These are phyloP conservation scores for Pherbina coryleti DNA, from an alignment of 2,888 invertebrate genomes.

Conservation along the genomic window DNA sequence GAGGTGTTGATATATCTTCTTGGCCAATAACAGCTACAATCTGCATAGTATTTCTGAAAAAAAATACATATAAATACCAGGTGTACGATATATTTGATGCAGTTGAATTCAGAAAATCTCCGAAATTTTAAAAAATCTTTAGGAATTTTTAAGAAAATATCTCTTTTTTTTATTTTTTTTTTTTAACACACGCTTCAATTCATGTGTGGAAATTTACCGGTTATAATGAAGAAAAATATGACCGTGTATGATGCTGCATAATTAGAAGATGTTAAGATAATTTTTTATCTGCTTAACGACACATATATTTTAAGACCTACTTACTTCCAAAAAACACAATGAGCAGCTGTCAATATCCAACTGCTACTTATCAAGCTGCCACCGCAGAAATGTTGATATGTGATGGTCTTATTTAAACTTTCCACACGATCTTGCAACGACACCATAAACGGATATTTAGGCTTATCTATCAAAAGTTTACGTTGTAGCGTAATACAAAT, in stretches of 20 bases:
- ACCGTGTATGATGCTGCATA: too few relatives aligned
- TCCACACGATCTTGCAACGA: slow-evolving; percentile 59
- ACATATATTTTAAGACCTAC: slow-evolving; percentile 30
- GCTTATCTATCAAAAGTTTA: slow-evolving; percentile 39
- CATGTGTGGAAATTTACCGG: too few relatives aligned
- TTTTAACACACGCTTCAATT: too few relatives aligned
- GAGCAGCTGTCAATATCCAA: slow-evolving; percentile 67
- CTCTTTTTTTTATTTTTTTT: too few relatives aligned
- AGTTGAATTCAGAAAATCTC: too few relatives aligned
- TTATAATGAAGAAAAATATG: too few relatives aligned
- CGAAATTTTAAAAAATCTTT: too few relatives aligned
- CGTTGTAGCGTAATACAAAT: neutral
- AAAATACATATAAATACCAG: neutral
- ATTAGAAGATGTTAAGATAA: too few relatives aligned
- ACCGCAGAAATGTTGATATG: slow-evolving; percentile 66
- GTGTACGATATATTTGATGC: neutral
- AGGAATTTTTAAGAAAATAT: too few relatives aligned
- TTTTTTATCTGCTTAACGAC: too few relatives aligned
- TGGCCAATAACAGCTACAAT: slow-evolving; percentile 60
- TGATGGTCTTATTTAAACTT: slow-evolving; percentile 13
- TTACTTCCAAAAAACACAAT: slow-evolving; percentile 66
- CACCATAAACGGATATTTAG: slow-evolving; percentile 64
- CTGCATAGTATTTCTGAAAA: slow-evolving; percentile 53
- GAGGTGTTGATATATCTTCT: slow-evolving; percentile 54
- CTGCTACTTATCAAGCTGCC: slow-evolving; percentile 60